These are phyloP conservation scores for Oreotragus oreotragus DNA, from an alignment of 2,113 vertebrate species.

Conservation along the genomic window DNA sequence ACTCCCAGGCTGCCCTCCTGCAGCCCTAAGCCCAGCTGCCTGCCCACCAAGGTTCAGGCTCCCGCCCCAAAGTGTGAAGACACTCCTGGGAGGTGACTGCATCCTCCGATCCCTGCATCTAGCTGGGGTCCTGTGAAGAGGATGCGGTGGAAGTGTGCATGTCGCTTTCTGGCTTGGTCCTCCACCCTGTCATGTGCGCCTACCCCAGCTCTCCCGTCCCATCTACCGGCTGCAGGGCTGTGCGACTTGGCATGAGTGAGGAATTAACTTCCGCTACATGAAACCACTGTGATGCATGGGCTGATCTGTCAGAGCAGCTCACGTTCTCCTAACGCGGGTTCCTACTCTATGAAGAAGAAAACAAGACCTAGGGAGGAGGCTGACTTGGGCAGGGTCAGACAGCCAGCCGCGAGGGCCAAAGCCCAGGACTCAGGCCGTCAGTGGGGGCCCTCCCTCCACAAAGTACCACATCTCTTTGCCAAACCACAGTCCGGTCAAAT, in stretches of 20 bases:
- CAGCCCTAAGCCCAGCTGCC: not conserved
- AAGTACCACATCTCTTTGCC: not conserved
- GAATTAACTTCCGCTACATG: not conserved
- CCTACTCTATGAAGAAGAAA: not conserved
- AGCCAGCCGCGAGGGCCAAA: not conserved
- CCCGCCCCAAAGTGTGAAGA: not conserved
- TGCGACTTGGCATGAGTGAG: not conserved
- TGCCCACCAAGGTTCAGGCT: not conserved
- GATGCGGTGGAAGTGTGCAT: not conserved
- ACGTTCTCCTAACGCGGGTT: not conserved
- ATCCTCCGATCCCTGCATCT: not conserved
- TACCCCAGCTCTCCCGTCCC: no score
- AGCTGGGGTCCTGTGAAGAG: not conserved
- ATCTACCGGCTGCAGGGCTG: not conserved
- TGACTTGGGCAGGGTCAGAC: not conserved
- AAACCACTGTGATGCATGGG: not conserved
- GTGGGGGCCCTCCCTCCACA: accelerated
- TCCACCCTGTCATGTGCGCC: accelerated
- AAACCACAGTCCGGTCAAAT: not conserved
- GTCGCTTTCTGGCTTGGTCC: not conserved
- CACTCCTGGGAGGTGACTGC: no score
- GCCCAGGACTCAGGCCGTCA: not conserved
- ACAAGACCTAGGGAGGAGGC: not conserved
- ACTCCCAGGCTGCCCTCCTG: not conserved
- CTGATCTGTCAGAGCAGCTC: not conserved